Evolutionary conservation across 2,888 invertebrate species (phyloP), one percentile per base, ranked within the genome.

Genomic region (Eupithecia exiguata): DNA sequence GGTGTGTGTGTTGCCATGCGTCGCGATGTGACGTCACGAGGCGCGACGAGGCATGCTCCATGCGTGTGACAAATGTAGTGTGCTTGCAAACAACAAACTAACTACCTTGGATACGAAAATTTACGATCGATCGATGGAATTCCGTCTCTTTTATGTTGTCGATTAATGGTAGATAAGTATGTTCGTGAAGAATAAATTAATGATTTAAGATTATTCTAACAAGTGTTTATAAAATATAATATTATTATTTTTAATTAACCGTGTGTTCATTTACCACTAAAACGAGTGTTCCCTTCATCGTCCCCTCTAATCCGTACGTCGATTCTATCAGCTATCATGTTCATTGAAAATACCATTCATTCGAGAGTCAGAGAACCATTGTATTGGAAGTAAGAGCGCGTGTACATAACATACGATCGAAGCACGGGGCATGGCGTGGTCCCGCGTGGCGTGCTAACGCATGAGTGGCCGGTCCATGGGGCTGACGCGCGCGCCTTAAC

Each of bases 201-300:
- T 94, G 91, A 92, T 91, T 92, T 93, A 93, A 93, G 93, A 93
- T 91, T 94, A 93, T 92, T 94, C 94, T 94, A 94, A 94, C 93
- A 93, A 94, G 94, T 95, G 94, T 95, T 94, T 94, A 95, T 94
- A 93, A 86, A 92, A 94, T 94, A 94, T 94, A 95, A 80, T 95
- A 94, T 94, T 94, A 94, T 95, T 95, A 94, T 94, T 94, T 94
- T 94, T 94, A 93, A 86, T 85, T 81, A 70, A 75, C 79, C 87
- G 92, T 91, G 89, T 91, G 83, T 93, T 92, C 91, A 91, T 93
- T 92, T 88, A 38, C 38, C 38, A 91, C 91, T 93, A 93, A 93
- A 88, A 84, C 82, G 91, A 86, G 89, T 92, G 90, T 77, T 80
- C 89, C 90, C 83, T 75, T 87, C 84, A 86, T 84, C 77, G 74